Evolutionary conservation across 2,888 invertebrate genomes (phyloP).

Genomic region (Meloe dianella): DNA sequence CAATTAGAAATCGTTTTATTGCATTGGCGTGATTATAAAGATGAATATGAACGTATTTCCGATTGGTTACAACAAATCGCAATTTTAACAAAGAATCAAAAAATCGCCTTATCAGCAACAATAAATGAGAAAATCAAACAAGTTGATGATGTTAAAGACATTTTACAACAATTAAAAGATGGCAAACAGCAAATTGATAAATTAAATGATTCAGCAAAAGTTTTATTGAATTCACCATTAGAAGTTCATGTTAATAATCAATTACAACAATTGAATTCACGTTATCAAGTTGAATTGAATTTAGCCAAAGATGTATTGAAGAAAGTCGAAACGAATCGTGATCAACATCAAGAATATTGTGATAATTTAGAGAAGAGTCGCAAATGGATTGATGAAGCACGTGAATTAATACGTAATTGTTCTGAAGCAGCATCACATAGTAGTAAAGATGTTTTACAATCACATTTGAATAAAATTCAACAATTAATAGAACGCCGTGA

Average conservation of each 20-base stretch:
- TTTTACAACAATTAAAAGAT: conserved; percentile 74
- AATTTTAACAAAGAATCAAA: conserved; percentile 88
- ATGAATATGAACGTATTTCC: conserved; percentile 87
- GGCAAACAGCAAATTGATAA: conserved; percentile 84
- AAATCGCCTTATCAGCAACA: conserved; percentile 79
- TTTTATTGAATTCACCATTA: conserved; percentile 79
- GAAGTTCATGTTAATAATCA: conserved; percentile 90
- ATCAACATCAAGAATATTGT: conserved; percentile 84
- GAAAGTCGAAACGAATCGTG: conserved; percentile 87
- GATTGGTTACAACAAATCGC: conserved; percentile 94
- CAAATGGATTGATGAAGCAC: conserved; percentile 87
- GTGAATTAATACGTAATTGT: conserved; percentile 80
- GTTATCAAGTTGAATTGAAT: conserved; percentile 88
- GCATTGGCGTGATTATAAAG: conserved; percentile 90
- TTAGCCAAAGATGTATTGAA: conserved; percentile 88
- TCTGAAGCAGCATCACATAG: conserved; percentile 79
- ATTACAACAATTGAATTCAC: conserved; percentile 81
- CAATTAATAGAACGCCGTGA: conserved; percentile 81
- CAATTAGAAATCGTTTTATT: conserved; percentile 80
- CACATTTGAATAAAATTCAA: conserved; percentile 79
- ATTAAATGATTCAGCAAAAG: conserved; percentile 80
- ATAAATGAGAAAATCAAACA: conserved; percentile 84
- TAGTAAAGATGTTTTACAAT: conserved; percentile 83
- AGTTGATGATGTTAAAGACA: conserved; percentile 79
- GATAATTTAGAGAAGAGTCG: conserved; percentile 77